Percentiles rank a stretch among this genome's conserved stretches.
Conservation (phyloP, 2,113 vertebrate genomes). For the Petrocephalus microphthalmus region DNA sequence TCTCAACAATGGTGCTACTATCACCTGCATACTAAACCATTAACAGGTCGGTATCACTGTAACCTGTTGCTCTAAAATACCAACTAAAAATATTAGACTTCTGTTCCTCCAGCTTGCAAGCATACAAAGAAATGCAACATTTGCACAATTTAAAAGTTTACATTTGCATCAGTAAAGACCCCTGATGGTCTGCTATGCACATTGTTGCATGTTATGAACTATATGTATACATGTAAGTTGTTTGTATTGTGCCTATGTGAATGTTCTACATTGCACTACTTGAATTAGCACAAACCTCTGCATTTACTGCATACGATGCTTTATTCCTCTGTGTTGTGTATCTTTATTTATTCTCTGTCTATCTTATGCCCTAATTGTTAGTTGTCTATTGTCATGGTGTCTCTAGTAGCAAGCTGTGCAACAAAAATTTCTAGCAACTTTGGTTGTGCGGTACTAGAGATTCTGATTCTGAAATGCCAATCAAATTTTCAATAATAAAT, state of each 20-base stretch:
- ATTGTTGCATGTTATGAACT: background rate
- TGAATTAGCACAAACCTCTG: background rate
- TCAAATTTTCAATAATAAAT: background rate
- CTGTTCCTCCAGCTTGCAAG: background rate
- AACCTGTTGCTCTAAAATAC: background rate
- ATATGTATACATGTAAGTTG: background rate
- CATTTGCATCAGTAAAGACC: background rate
- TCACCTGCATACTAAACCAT: background rate
- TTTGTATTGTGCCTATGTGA: background rate
- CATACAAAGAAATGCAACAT: background rate
- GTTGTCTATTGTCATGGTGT: background rate
- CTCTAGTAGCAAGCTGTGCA: background rate
- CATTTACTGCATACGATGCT: background rate
- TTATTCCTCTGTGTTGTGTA: background rate
- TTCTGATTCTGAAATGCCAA: background rate
- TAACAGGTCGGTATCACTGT: background rate
- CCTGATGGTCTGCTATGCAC: background rate
- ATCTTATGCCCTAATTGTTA: background rate
- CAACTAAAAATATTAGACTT: background rate
- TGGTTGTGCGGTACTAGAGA: background rate
- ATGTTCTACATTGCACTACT: background rate
- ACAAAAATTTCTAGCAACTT: background rate
- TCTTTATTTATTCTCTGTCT: background rate
- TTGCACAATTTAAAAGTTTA: background rate
- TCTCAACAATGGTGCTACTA: background rate